phyloP scores from a whole-genome alignment of 2,888 invertebrate species.

The Drosophila greeni region DNA sequence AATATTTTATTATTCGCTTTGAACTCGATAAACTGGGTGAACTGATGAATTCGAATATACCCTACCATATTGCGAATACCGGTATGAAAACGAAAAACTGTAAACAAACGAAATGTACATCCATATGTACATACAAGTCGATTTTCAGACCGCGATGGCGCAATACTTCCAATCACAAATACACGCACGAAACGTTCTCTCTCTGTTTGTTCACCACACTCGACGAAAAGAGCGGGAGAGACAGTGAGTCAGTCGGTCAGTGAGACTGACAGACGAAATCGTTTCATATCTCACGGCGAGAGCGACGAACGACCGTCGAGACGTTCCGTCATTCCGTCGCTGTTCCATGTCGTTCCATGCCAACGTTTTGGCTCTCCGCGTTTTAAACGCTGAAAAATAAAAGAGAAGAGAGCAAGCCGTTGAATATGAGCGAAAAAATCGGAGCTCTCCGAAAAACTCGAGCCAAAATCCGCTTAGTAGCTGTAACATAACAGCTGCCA shows the following conservation, averaged over 20 bases:
- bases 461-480: slow-evolving; percentile 3
- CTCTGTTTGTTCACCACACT: slow-evolving; percentile 11
- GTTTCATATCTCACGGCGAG: slow-evolving; percentile 4
- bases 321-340: background rate
- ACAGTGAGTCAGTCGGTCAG: slow-evolving; percentile 28
- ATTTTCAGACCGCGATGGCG: slow-evolving; percentile 19
- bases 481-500: background rate
- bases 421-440: background rate
- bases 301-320: slow-evolving; percentile 2
- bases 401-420: background rate
- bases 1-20: background rate
- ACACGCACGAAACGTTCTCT: slow-evolving; percentile 5
- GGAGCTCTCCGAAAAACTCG: background rate
- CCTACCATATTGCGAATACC: background rate
- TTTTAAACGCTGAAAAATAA: background rate
- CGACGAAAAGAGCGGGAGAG: slow-evolving; percentile 18
- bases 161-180: slow-evolving; percentile 14
- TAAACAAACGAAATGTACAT: slow-evolving; percentile 63
- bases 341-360: slow-evolving; percentile 17
- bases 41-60: slow-evolving; percentile 1
- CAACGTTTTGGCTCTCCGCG: background rate
- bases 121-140: slow-evolving; percentile 25
- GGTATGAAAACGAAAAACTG: slow-evolving; percentile 48
- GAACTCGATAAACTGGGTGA: background rate
- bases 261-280: slow-evolving; percentile 8